These are phyloP conservation scores for Zoroaster sp. DNA, from an alignment of 53 echinoderm and acorn worm species.

Conservation along the genomic window DNA sequence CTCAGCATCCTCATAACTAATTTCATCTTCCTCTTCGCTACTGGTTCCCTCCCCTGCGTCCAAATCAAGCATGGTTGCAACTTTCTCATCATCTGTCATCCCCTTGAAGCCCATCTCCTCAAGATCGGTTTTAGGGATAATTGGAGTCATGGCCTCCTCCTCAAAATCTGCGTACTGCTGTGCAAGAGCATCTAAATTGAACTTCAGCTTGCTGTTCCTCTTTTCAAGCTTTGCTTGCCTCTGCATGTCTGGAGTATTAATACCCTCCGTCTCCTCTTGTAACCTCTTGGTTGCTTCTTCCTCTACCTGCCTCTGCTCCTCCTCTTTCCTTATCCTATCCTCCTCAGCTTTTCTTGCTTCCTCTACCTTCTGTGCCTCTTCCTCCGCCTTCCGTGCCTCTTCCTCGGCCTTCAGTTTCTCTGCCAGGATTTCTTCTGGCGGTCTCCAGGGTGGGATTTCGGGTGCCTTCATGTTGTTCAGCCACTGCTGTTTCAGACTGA, in stretches of 20 bases:
- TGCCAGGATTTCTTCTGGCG: conserved; percentile 57
- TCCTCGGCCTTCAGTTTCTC: conserved; percentile 64
- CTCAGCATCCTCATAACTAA: background rate
- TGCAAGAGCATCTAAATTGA: conserved; percentile 55
- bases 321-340: conserved; percentile 17
- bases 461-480: conserved; percentile 78
- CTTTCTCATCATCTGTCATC: conserved; percentile 22
- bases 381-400: conserved; percentile 45
- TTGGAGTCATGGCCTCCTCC: conserved; percentile 57
- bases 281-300: conserved; percentile 36
- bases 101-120: background rate
- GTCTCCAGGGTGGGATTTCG: conserved; percentile 65
- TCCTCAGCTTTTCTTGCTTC: conserved; percentile 33
- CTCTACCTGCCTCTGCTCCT: conserved; percentile 5
- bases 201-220: conserved; percentile 35
- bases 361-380: conserved; percentile 7
- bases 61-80: conserved; percentile 15
- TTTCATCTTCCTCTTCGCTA: conserved; percentile 24
- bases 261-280: conserved; percentile 38
- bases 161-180: conserved; percentile 71
- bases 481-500: conserved; percentile 80
- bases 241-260: conserved; percentile 8
- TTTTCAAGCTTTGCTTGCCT: conserved; percentile 32
- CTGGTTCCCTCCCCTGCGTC: conserved; percentile 27
- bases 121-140: background rate